Percentiles rank a stretch among this genome's conserved stretches.
phyloP scores from a whole-genome alignment of 2,888 invertebrate genomes.

The Latrodectus hesperus region DNA sequence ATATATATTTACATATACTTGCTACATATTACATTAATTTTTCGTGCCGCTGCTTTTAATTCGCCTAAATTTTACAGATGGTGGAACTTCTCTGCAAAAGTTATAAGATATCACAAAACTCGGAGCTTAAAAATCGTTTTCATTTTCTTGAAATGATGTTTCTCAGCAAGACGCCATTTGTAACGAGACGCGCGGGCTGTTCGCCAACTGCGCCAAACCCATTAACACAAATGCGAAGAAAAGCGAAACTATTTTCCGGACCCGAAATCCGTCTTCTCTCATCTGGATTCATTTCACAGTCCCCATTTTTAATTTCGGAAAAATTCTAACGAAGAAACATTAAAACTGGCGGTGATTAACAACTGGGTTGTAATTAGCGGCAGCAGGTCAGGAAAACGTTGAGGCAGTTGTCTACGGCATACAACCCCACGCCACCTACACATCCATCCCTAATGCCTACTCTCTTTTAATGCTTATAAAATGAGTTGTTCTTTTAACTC shows the following conservation, averaged over 20 bases:
- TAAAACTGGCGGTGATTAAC: constrained; percentile 41
- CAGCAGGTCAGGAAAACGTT: constrained; percentile 19
- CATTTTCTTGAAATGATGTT: too few relatives aligned
- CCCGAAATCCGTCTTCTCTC: too few relatives aligned
- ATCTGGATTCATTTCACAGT: neutral
- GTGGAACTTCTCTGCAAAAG: neutral
- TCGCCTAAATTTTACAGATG: neutral
- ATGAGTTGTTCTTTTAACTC: constrained; percentile 55
- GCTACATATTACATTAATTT: too few relatives aligned
- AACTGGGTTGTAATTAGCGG: constrained; percentile 39
- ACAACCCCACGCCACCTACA: neutral
- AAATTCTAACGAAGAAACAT: constrained; percentile 40
- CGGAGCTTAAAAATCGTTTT: too few relatives aligned
- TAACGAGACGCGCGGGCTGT: too few relatives aligned
- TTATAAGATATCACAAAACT: neutral
- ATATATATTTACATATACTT: too few relatives aligned
- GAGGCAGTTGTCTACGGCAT: neutral
- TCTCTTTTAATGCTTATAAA: constrained; percentile 65
- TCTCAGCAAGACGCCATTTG: too few relatives aligned
- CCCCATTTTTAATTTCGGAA: constrained; percentile 5
- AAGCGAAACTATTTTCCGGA: too few relatives aligned
- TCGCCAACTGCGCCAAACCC: too few relatives aligned
- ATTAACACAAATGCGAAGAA: too few relatives aligned
- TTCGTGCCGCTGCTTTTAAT: too few relatives aligned
- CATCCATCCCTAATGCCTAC: constrained; percentile 21